Base-by-base conservation (phyloP, 2,113 vertebrate species). In the Turdus rufiventris region DNA sequence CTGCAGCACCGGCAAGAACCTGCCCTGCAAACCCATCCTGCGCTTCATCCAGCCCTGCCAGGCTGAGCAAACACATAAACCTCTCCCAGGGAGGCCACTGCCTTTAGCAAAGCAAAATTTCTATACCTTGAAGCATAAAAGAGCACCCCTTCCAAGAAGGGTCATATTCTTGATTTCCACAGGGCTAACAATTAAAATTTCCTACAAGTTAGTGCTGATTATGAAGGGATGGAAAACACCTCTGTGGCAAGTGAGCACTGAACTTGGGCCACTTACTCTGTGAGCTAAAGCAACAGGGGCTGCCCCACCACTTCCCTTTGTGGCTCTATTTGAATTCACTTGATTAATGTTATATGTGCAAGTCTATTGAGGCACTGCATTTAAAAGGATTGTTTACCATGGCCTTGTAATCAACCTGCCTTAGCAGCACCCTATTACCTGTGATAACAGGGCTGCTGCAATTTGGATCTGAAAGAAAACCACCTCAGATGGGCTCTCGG, bases 391-490 rank as follows among this genome's bases (percentile, higher is more conserved):
- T 99, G 98, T 98, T 99, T 98, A 98, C 98, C 86, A 89, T 97
- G 97, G 97, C 97, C 97, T 98, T 97, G 97, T 98, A 98, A 98
- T 99, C 98, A 98, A 98, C 96, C 96, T 97, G 97, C 97, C 97
- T 98, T 93, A 97, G 98, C 97, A 98, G 98, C 95, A 98, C 96
- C 96, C 97, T 97, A 98, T 98, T 98, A 98, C 98, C 97, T 96
- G 92, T 97, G 98, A 98, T 98, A 98, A 98, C 98, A 98, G 96
- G 96, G 95, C 88, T 95, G 94, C 96, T 94, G 97, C 98, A 98
- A 99, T 98, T 98, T 98, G 95, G 96, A 89, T 85, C 96, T 97
- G 96, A 98, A 98, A 96, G 94, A 97, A 97, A 97, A 92, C 77
- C 31, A 62, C 95, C 87, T 91, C 54, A 90, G 88, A 95, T 92